Percentiles rank a stretch among this genome's conserved stretches.
Conservation (phyloP, 2,113 vertebrate species). For the Cariama cristata region DNA sequence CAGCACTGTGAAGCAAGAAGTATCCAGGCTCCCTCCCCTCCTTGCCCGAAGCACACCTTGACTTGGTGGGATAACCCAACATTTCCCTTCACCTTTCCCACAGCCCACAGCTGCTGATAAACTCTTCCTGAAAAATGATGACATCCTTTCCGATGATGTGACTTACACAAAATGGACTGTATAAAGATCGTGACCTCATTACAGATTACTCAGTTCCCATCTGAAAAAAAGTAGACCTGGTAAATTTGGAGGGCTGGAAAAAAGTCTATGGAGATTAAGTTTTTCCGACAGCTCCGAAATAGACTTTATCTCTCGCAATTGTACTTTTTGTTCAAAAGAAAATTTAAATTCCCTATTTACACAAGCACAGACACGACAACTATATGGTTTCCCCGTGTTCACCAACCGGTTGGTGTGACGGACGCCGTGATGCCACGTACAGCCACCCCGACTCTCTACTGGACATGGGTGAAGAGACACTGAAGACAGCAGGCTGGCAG, state of each 20-base stretch:
- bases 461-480: not conserved
- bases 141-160: not conserved
- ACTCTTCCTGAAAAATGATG: not conserved
- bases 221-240: not conserved
- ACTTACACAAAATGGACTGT: not conserved
- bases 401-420: not conserved
- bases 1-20: not conserved
- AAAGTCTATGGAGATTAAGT: not conserved
- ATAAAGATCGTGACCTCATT: not conserved
- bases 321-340: not conserved
- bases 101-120: not conserved
- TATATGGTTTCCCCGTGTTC: not conserved
- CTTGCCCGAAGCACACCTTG: not conserved
- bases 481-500: fast-evolving
- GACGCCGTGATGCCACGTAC: not conserved
- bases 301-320: not conserved
- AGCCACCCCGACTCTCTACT: not conserved
- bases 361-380: not conserved
- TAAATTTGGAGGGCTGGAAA: not conserved
- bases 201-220: not conserved
- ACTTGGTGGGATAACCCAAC: not conserved
- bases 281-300: not conserved
- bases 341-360: not conserved
- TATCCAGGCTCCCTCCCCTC: not conserved
- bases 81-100: not conserved